Evolutionary conservation across 2,888 invertebrate genomes (phyloP), one percentile per base, ranked within the genome.

Genomic region (Plusia festucae): DNA sequence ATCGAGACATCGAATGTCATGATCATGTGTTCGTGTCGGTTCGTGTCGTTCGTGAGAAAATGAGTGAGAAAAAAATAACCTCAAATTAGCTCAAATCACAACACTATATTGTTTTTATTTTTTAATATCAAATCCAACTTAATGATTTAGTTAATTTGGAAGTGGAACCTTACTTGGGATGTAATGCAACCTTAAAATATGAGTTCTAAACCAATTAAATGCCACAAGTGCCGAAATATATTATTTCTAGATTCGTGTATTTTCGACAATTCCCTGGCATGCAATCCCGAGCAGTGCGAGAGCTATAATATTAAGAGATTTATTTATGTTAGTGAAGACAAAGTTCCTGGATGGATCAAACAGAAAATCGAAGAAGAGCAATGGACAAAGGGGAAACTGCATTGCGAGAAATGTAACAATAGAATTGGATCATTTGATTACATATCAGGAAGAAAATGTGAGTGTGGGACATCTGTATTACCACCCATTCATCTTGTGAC

Each of bases 351-450:
- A 16, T 97, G 97, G 97, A 95, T 97, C 62, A 91, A 85, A 67
- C 62, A 76, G 30, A 92, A 90, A 83, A 86, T 97, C 49, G 95
- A 96, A 83, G 88, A 91, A 64, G 95, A 96, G 72, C 90, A 95
- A 57, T 97, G 97, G 97, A 95, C 95, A 0, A 97, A 96, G 86
- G 97, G 97, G n/a, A 96, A 96, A 90, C 84, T 97, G 32, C 93
- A 95, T 69, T 97, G 97, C 88, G 94, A 91, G 65, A 91, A 95
- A 69, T 97, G 97, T 88, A 91, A 95, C 52, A 92, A 93, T 44
- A 94, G 96, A 89, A 91, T 97, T 32, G 97, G 97, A 9, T 95
- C 96, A 6, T 97, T 97, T 86, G 96, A 97, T 88, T 97, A 96
- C 89, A 90, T 97, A 27, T 95, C 96, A 2, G 96, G 97, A 27